Evolutionary conservation across 2,888 invertebrate species (phyloP).

Genomic region (Melanostoma mellinum): DNA sequence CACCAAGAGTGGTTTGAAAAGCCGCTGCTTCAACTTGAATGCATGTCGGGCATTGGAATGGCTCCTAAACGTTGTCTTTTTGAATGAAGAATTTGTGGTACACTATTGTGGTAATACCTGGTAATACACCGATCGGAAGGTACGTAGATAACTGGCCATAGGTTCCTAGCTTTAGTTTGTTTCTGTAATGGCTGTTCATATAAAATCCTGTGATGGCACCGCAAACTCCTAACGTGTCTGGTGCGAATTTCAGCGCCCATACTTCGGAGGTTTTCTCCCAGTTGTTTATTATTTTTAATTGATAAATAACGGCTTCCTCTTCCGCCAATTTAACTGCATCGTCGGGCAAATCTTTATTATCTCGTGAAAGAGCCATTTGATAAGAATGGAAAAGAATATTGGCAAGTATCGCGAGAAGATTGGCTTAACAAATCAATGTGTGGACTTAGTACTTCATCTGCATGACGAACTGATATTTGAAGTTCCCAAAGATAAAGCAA

Average conservation of each 20-base stretch:
- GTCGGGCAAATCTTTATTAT: slow-evolving; percentile 83
- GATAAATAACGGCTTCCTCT: slow-evolving; percentile 84
- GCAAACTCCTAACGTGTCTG: slow-evolving; percentile 83
- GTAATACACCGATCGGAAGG: slow-evolving; percentile 85
- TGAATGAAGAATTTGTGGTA: slow-evolving; percentile 85
- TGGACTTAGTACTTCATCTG: no score
- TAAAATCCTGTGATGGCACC: slow-evolving; percentile 84
- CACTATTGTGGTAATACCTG: slow-evolving; percentile 83
- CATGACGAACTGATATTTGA: no score
- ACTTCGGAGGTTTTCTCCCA: slow-evolving; percentile 86
- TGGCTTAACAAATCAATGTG: no score
- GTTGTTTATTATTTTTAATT: slow-evolving; percentile 84
- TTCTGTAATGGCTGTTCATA: slow-evolving; percentile 86
- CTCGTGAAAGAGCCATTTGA: slow-evolving; percentile 86
- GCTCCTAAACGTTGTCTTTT: slow-evolving; percentile 84
- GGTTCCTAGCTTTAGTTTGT: slow-evolving; percentile 84
- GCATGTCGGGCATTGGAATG: slow-evolving; percentile 85
- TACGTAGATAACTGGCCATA: slow-evolving; percentile 85
- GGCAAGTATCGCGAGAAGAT: no score
- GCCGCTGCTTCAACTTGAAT: slow-evolving; percentile 84
- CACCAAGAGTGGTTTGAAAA: slow-evolving; percentile 83
- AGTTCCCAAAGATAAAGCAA: no score
- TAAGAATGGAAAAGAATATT: slow-evolving; percentile 24
- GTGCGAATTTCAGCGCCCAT: slow-evolving; percentile 83
- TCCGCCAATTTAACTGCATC: slow-evolving; percentile 85